Evolutionary conservation across 1,140 invertebrate genomes (phyloP).

Genomic region (Brachionus plicatilis): DNA sequence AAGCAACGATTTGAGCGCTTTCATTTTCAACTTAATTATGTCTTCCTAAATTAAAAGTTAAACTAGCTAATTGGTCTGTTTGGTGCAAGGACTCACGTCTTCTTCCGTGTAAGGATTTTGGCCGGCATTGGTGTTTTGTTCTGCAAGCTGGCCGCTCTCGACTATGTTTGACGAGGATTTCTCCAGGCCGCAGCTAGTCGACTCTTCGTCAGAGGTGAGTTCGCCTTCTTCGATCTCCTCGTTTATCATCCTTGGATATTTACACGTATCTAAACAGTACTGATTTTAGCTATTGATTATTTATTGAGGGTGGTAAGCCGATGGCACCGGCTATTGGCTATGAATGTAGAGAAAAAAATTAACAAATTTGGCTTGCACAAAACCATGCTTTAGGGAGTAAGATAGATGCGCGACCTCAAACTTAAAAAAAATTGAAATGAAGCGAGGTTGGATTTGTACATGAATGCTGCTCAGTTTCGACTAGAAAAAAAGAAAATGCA

Average conservation of each 20-base stretch:
- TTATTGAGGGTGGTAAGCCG: background rate
- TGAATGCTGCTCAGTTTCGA: background rate
- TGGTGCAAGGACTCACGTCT: background rate
- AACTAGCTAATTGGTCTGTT: background rate
- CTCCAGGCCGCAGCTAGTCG: background rate
- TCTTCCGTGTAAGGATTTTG: constrained; percentile 10
- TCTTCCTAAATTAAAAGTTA: background rate
- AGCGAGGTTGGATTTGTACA: background rate
- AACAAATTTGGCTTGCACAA: background rate
- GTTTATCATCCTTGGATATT: background rate
- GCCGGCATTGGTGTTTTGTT: background rate
- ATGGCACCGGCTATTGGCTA: background rate
- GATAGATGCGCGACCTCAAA: background rate
- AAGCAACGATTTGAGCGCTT: constrained; percentile 11
- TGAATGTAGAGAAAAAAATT: background rate
- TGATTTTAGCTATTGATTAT: background rate
- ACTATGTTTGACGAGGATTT: background rate
- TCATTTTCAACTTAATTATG: constrained; percentile 23
- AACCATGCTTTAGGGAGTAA: background rate
- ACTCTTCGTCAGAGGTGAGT: background rate
- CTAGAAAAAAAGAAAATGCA: background rate
- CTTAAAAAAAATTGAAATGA: background rate
- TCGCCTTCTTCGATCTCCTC: constrained; percentile 11
- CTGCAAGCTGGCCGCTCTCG: background rate
- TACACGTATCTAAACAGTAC: background rate